Evolutionary conservation across 1,140 invertebrate species (phyloP).

Genomic region (Drosophila rufa): DNA sequence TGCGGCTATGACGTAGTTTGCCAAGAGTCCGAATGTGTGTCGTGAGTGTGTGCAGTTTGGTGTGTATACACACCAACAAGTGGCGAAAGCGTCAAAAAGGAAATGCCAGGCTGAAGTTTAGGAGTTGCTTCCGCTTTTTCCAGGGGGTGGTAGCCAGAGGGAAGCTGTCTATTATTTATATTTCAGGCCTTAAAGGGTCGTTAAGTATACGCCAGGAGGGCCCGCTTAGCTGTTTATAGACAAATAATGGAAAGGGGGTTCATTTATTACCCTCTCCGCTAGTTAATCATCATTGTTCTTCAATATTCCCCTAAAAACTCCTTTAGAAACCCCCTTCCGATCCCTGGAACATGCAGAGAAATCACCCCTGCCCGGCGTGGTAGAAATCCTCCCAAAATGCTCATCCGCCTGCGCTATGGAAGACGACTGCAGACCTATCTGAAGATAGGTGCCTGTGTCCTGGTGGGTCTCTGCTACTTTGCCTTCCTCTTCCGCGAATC

Average conservation of each 20-base stretch:
- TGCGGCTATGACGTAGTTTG: slow-evolving; percentile 66
- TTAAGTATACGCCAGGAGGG: not conserved
- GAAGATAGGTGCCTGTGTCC: slow-evolving; percentile 68
- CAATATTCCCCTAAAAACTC: no score
- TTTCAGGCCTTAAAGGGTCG: not conserved
- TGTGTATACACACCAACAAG: slow-evolving; percentile 72
- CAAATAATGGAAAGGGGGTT: not conserved
- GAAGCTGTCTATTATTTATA: not conserved
- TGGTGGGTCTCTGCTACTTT: slow-evolving; percentile 78
- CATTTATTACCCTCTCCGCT: not conserved
- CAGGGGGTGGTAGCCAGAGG: no score
- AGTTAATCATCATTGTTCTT: no score
- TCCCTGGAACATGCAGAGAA: slow-evolving; percentile 46
- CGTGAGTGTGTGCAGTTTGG: slow-evolving; percentile 13
- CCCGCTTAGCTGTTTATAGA: no score
- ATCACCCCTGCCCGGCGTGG: not conserved
- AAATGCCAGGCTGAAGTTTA: not conserved
- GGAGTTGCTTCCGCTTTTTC: not conserved
- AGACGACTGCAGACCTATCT: slow-evolving; percentile 77
- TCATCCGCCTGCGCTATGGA: slow-evolving; percentile 71
- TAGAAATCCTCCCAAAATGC: slow-evolving; percentile 57
- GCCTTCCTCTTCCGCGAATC: slow-evolving; percentile 81
- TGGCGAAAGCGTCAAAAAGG: slow-evolving; percentile 59
- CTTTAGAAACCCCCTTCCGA: slow-evolving; percentile 1
- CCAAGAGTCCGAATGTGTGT: slow-evolving; percentile 23